Evolutionary conservation across 1,140 invertebrate species (phyloP).

Genomic region (Lasioglossum albipes): DNA sequence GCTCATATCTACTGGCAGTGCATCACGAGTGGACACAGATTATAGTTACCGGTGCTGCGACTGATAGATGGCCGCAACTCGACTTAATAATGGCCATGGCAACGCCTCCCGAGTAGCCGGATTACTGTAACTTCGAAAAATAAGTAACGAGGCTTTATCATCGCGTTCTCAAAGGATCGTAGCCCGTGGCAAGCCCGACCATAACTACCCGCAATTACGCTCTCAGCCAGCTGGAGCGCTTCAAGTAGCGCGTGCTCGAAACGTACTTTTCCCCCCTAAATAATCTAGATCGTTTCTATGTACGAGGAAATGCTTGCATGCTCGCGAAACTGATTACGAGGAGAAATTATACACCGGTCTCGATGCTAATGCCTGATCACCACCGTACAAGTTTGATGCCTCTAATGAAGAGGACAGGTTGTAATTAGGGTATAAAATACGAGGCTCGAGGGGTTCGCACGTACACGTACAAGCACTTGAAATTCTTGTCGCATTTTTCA

Average conservation of each 20-base stretch:
- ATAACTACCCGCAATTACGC: conserved; percentile 6
- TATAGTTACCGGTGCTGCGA: conserved; percentile 53
- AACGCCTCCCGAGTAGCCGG: conserved; percentile 56
- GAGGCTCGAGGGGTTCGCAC: neutral
- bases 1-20: conserved; percentile 47
- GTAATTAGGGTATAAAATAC: neutral
- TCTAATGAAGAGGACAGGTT: neutral
- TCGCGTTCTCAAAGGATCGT: conserved; percentile 8
- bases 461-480: too few relatives aligned
- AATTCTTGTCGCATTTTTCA: too few relatives aligned
- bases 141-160: conserved; percentile 48
- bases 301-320: conserved; percentile 17
- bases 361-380: neutral
- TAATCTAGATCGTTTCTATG: conserved; percentile 5
- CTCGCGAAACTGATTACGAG: conserved; percentile 3
- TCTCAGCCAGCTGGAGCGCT: neutral
- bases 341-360: neutral
- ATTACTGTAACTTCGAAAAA: conserved; percentile 58
- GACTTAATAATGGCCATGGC: conserved; percentile 54
- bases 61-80: conserved; percentile 61
- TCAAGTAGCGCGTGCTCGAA: neutral
- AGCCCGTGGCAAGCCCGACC: neutral
- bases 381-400: neutral
- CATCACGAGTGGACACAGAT: conserved; percentile 56
- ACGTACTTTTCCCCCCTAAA: neutral